A percentile compares a stretch with the other conserved stretches of the same genome.
These are phyloP conservation scores for Trichosurus vulpecula DNA, from an alignment of 2,797 vertebrate species.

Conservation along the genomic window DNA sequence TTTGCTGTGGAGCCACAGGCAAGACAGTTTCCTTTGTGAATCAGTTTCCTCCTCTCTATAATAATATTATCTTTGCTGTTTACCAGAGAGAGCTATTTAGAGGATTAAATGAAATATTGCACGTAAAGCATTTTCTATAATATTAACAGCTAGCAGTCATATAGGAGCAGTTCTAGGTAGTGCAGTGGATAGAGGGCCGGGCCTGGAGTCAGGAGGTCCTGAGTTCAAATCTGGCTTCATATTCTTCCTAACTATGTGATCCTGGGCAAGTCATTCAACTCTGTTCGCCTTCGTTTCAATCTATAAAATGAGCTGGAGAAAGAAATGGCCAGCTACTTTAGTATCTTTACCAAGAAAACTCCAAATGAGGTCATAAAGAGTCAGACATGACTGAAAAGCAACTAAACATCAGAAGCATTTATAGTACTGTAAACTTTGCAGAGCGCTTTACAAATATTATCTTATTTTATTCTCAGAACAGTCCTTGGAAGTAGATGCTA, in stretches of 20 bases:
- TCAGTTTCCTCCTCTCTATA: not conserved
- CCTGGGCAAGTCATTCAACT: not conserved
- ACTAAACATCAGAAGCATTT: not conserved
- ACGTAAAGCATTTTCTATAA: not conserved
- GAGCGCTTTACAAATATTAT: not conserved
- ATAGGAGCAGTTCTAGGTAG: not conserved
- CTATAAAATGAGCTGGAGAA: not conserved
- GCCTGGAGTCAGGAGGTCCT: not conserved
- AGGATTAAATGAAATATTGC: not conserved
- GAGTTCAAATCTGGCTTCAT: not conserved
- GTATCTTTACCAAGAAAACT: not conserved
- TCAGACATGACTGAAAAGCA: no score
- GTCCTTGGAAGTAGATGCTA: not conserved
- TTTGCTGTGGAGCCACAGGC: accelerated
- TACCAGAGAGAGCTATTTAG: not conserved
- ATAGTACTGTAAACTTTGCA: not conserved
- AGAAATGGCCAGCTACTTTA: not conserved
- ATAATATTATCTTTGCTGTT: not conserved
- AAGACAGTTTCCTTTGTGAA: not conserved
- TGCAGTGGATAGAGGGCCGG: not conserved
- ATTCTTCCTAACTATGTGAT: not conserved
- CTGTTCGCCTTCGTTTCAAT: not conserved
- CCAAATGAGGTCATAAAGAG: not conserved
- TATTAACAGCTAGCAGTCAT: not conserved
- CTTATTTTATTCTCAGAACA: not conserved